Conservation (phyloP, 64 coral and sea anemone genomes). For the Platygyra sinensis region DNA sequence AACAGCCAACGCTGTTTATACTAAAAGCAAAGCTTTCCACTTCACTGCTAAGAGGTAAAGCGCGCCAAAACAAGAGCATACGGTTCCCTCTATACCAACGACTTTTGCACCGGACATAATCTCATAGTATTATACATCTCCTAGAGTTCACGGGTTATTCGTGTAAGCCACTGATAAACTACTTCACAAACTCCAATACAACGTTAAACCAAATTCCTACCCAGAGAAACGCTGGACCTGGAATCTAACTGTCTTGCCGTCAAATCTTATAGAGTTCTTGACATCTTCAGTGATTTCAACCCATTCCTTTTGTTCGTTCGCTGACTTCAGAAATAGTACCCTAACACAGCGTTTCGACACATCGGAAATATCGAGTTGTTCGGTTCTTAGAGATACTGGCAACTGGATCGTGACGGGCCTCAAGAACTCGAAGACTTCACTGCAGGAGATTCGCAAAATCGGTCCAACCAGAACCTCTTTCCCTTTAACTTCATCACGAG, state of each 20-base stretch:
- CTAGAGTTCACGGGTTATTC: too few relatives aligned
- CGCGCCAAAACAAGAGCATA: too few relatives aligned
- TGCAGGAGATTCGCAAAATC: background rate
- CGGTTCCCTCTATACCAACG: too few relatives aligned
- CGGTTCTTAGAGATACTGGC: background rate
- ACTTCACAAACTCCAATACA: too few relatives aligned
- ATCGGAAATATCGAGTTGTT: background rate
- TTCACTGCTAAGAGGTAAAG: too few relatives aligned
- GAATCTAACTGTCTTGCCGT: constrained; percentile 2
- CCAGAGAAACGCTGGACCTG: constrained; percentile 22
- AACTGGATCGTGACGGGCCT: constrained; percentile 17
- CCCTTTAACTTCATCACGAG: background rate
- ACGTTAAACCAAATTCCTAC: background rate
- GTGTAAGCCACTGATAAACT: too few relatives aligned
- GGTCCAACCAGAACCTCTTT: background rate
- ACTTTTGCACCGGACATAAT: too few relatives aligned
- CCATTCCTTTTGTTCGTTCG: background rate
- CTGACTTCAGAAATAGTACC: constrained; percentile 6
- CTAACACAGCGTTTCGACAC: background rate
- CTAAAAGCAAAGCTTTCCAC: too few relatives aligned
- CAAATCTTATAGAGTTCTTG: background rate
- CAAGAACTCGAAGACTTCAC: background rate
- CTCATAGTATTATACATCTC: too few relatives aligned
- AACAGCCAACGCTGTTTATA: too few relatives aligned
- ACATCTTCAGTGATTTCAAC: constrained; percentile 11